Conservation (phyloP, 1,140 invertebrate species). For the Ostrea edulis region DNA sequence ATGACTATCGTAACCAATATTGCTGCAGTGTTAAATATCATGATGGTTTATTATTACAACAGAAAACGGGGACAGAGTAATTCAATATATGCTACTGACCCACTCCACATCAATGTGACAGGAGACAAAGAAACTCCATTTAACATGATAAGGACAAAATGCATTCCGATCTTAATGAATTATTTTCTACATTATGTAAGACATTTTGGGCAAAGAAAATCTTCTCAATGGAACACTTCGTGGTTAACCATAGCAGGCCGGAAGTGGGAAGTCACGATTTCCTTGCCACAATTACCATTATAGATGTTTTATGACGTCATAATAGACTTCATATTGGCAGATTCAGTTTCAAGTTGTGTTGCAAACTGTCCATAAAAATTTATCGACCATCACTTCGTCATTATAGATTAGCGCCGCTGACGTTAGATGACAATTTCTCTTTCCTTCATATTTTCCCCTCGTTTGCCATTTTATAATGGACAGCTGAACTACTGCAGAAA, state of each 20-base stretch:
- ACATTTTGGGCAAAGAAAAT: not conserved
- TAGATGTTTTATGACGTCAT: not conserved
- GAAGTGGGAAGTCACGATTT: not conserved
- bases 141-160: too few species aligned
- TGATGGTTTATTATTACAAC: too few species aligned
- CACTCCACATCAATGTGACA: too few species aligned
- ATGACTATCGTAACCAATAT: too few species aligned
- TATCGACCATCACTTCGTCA: not conserved
- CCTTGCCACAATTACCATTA: not conserved
- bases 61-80: too few species aligned
- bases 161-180: too few species aligned
- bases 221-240: not conserved
- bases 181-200: too few species aligned
- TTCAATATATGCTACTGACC: too few species aligned
- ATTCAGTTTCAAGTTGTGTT: not conserved
- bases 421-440: not conserved
- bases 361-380: not conserved
- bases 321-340: not conserved
- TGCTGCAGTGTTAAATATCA: too few species aligned
- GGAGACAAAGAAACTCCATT: too few species aligned
- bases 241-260: constrained; percentile 11
- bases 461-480: too few species aligned
- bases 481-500: too few species aligned
- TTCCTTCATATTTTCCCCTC: not conserved
- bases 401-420: not conserved